Evolutionary conservation across 2,888 invertebrate species (phyloP).

Genomic region (Drosophila rellima): DNA sequence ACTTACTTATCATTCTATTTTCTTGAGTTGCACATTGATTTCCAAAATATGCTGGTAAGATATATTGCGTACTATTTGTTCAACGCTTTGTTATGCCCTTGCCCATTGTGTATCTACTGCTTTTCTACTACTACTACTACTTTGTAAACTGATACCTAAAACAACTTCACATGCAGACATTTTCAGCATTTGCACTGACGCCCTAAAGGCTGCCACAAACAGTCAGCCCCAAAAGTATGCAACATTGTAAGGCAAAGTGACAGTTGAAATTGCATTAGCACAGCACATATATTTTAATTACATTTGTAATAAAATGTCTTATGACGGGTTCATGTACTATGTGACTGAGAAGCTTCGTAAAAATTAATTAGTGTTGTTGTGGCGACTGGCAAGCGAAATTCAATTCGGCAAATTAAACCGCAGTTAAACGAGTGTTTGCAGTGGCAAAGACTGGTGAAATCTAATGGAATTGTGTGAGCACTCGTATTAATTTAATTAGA

Average conservation of each 20-base stretch:
- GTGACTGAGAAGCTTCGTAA: conserved; percentile 11
- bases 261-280: conserved; percentile 5
- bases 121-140: neutral
- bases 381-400: conserved; percentile 29
- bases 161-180: neutral
- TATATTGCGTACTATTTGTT: no score
- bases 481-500: conserved; percentile 58
- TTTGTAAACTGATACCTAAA: neutral
- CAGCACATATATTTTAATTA: conserved; percentile 28
- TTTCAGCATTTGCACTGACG: conserved; percentile 1
- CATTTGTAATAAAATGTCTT: conserved; percentile 5
- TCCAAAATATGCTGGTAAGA: neutral
- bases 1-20: neutral
- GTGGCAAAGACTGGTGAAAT: conserved; percentile 63
- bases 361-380: conserved; percentile 42
- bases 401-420: conserved; percentile 11
- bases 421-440: conserved; percentile 14
- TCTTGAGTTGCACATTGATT: neutral
- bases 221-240: conserved; percentile 56
- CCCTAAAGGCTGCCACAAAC: conserved; percentile 55
- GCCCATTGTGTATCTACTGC: neutral
- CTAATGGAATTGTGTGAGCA: conserved; percentile 46
- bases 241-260: neutral
- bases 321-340: conserved; percentile 5
- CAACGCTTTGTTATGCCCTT: neutral